Percentiles rank a stretch among this genome's conserved stretches.
Evolutionary conservation across 2,888 invertebrate species (phyloP).

Genomic region (Archaeoteleia sp.): DNA sequence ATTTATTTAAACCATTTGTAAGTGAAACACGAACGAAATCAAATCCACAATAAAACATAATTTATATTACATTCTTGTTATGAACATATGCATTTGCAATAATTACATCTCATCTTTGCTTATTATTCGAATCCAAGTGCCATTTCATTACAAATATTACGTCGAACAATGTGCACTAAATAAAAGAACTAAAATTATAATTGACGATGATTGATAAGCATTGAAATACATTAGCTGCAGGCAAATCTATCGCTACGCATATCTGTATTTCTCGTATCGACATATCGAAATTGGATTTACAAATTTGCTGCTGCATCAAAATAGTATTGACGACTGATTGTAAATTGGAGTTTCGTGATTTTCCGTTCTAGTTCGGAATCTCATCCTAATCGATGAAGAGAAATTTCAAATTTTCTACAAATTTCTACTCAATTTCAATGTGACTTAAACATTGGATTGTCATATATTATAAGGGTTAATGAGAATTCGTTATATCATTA

Average conservation of each 20-base stretch:
- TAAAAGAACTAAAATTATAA: constrained; percentile 5
- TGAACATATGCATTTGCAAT: no score
- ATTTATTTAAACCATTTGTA: no score
- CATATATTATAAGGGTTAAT: no score
- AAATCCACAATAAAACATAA: no score
- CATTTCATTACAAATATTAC: neutral
- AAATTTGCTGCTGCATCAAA: neutral
- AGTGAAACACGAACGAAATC: no score
- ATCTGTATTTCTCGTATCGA: constrained; percentile 10
- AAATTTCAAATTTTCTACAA: constrained; percentile 25
- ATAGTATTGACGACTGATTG: constrained; percentile 15
- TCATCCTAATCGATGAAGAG: constrained; percentile 8
- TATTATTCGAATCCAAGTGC: neutral
- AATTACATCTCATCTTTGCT: neutral
- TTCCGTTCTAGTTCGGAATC: constrained; percentile 12
- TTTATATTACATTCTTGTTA: no score
- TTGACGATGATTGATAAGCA: constrained; percentile 12
- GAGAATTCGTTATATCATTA: no score
- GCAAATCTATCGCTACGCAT: neutral
- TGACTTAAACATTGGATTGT: no score
- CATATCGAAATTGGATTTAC: constrained; percentile 9
- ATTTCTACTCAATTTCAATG: no score
- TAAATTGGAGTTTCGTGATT: constrained; percentile 27
- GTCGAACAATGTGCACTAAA: neutral
- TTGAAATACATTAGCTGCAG: constrained; percentile 7